These are phyloP conservation scores for Microtus montanus DNA, from an alignment of 2,113 vertebrate species.

Conservation along the genomic window DNA sequence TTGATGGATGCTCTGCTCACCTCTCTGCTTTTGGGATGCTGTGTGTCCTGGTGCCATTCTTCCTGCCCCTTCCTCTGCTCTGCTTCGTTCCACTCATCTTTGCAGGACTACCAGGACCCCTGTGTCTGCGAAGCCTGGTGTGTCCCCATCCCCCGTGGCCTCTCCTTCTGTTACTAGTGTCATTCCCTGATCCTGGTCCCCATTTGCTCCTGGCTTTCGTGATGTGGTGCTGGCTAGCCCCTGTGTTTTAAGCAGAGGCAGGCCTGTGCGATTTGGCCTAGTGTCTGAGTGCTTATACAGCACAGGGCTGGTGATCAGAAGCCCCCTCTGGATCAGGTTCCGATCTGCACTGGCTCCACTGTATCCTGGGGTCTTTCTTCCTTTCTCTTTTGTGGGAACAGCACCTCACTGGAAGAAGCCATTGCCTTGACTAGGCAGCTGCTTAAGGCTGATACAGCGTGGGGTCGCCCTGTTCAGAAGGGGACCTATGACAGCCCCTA, in stretches of 20 bases:
- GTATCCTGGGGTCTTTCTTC: neutral
- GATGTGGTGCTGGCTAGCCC: fast-evolving
- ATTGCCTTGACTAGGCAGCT: neutral
- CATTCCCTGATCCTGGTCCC: neutral
- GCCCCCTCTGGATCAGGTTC: neutral
- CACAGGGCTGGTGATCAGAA: neutral
- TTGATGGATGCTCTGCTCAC: neutral
- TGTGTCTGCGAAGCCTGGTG: neutral
- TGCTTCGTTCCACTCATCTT: neutral
- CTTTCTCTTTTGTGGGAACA: neutral
- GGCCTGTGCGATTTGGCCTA: neutral
- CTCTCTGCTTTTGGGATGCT: neutral
- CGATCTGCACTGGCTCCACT: neutral
- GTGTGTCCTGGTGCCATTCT: neutral
- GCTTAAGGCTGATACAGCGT: neutral
- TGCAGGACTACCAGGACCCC: neutral
- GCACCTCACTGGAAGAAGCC: neutral
- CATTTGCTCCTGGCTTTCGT: neutral
- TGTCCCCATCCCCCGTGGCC: neutral
- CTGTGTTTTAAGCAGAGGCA: neutral
- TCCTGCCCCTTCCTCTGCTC: neutral
- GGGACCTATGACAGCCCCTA: neutral
- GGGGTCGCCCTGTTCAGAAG: neutral
- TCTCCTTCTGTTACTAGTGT: neutral
- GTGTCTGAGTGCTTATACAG: neutral